Conservation (phyloP, 1,140 invertebrate species). For the Pararge aegeria region DNA sequence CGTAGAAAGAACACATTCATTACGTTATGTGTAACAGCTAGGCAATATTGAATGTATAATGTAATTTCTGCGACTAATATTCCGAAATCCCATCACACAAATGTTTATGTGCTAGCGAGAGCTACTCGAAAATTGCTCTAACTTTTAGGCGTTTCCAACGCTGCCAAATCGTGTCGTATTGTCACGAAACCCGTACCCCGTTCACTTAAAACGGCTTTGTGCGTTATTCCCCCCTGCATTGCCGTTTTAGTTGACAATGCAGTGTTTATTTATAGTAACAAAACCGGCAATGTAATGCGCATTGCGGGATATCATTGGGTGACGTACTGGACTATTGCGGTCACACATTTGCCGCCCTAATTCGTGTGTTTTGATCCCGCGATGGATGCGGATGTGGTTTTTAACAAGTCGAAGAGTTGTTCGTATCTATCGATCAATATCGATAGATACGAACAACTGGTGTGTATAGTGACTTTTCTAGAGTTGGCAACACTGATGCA, state of each 20-base stretch:
- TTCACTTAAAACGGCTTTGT: slow-evolving; percentile 13
- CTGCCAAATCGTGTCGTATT: slow-evolving; percentile 22
- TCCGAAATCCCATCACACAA: slow-evolving; percentile 1
- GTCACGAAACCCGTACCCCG: slow-evolving; percentile 7
- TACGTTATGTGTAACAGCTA: neutral
- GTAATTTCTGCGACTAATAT: neutral
- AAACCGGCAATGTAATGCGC: slow-evolving; percentile 37
- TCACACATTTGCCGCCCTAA: slow-evolving; percentile 27
- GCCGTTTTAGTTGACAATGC: neutral
- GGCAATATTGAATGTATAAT: neutral
- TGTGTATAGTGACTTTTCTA: too few relatives aligned
- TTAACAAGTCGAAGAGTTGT: slow-evolving; percentile 15
- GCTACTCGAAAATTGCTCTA: slow-evolving; percentile 1
- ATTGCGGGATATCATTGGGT: slow-evolving; percentile 37
- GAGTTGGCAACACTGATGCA: too few relatives aligned
- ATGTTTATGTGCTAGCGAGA: neutral
- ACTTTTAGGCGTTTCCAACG: slow-evolving; percentile 3
- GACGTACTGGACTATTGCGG: slow-evolving; percentile 24
- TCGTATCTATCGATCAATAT: too few relatives aligned
- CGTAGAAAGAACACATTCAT: neutral
- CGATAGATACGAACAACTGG: too few relatives aligned
- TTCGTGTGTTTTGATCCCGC: slow-evolving; percentile 25
- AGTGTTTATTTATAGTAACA: neutral
- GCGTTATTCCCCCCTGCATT: slow-evolving; percentile 25
- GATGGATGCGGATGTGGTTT: slow-evolving; percentile 21